Base-by-base conservation (phyloP, 2,797 vertebrate species). In the Calcarius lapponicus region DNA sequence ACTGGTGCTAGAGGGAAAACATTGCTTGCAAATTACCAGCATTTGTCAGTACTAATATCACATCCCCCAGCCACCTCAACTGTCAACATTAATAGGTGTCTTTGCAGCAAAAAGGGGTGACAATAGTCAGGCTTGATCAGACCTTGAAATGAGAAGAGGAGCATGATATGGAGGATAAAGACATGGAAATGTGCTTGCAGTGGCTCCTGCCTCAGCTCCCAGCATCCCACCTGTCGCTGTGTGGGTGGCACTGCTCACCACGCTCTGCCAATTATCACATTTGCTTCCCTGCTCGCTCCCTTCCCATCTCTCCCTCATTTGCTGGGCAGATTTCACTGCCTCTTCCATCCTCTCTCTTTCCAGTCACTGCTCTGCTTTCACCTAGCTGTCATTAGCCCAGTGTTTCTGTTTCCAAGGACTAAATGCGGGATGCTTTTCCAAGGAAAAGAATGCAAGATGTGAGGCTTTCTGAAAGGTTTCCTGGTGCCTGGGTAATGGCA, bases 11-110 rank as follows among this genome's bases (percentile, higher is more conserved):
- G 94, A 93, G 89, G 95, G 95, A 96, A 97, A 85, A 92, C 91
- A 94, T 87, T 83, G 92, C 95, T 95, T 93, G 92, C 96, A 97
- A 97, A 97, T 97, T 97, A 96, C 94, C 94, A 69, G 93, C 92
- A 96, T 96, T 97, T 96, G 96, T 97, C 95, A 97, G 95, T 47
- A 95, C 94, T 97, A 97, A 95, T 94, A 90, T 80, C 93, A 80
- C 93, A 92, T 92, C 90, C 95, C 95, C 95, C 91, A 92, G 88
- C 92, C 93, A 95, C 92, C 92, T 50, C 58, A 82, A 94, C 88
- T 96, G 95, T 94, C 95, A 96, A 78, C 96, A 95, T 94, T 90
- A 97, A 96, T 96, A 95, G 94, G 91, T 74, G 92, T 85, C 94
- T 76, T 79, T 88, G 71, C 90, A 92, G 81, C 56, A 76, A 96